Base-by-base conservation (phyloP, 2,888 invertebrate species). In the Xylota sylvarum region DNA sequence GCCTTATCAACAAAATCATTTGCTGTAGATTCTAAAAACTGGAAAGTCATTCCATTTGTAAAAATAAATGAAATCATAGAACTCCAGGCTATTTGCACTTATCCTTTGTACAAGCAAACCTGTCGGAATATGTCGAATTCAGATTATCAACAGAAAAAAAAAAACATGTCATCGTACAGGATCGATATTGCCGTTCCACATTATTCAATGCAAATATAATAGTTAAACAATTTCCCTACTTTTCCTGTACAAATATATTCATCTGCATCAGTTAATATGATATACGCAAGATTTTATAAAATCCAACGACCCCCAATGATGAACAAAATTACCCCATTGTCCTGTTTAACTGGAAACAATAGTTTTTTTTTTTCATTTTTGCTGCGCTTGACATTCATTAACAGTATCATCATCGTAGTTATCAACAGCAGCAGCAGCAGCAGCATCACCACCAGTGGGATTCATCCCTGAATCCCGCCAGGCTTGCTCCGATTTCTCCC, bases 281-380 rank as follows among this genome's bases (percentile, higher is more conserved):
- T 69, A 67, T 43, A 60, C 48, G 58, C 12, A 64, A 48, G 55
- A 60, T 60, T 73, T 35, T 4, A 37, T 60, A 12, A 35, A 50
- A 73, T 52, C 32, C 17, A 56, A 10, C 56, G 17, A 43, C 65
- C 35, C 40, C 27, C 43, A 48, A 62, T 62, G 43, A 77, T 69
- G 62, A 82, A 67, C 77, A 50, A 78, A 86, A 86, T 82, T 82
- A 78, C 82, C 77, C 73, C 72, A 82, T 86, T 86, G 72, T 86
- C 73, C 82, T 72, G 72, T 35, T 82, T 67, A 73, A 73, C 77
- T 82, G 82, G 60, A 82, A 86, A 86, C 86, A 86, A 86, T 86
- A 60, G 86, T 69, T 67, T 77, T 81, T 81, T 12, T 40, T 43
- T 55, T 64, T 30, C 23, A 27, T 67, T 77, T 10, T 2, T 32